Base-by-base conservation (phyloP, 2,888 invertebrate genomes). In the Entomobrya multifasciata region DNA sequence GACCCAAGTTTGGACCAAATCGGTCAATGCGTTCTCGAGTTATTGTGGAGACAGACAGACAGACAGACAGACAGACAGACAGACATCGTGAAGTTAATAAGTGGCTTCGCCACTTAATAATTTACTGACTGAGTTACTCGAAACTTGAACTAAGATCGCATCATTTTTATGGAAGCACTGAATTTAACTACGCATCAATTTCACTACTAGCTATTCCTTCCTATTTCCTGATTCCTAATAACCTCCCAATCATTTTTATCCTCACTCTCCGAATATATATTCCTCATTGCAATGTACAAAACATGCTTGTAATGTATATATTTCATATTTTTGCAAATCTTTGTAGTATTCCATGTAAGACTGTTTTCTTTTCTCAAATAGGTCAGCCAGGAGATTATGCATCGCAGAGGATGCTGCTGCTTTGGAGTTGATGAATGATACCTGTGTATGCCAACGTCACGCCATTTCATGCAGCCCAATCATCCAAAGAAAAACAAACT, bases 321-420 rank as follows among this genome's bases (percentile, higher is more conserved):
- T n/a, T n/a, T n/a, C n/a, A n/a, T n/a, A n/a, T n/a, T n/a, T n/a
- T n/a, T n/a, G n/a, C n/a, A n/a, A n/a, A n/a, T n/a, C n/a, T n/a
- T n/a, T n/a, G 55, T 57, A 3, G 13, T 57, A 6, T 20, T 3
- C 6, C 6, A 22, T 57, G 55, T 6, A 22, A 20, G 6, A 22
- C 22, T 13, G 36, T 65, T 41, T n/a, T n/a, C n/a, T 49, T 72
- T 72, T 25, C 27, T 76, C 62, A 52, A 17, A 72, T 78, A 85
- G 78, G 78, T 85, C 78, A 85, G 47, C 85, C 78, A 76, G 80
- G 82, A 49, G 87, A 89, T 84, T 86, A 88, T 72, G 87, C 80
- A 77, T 87, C 89, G 0, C 65, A 78, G 41, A 86, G 89, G 74
- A 89, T 85, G 84, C 78, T 87, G 27, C 85, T 87, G 36, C 87